Evolutionary conservation across 35 echinoderm and acorn worm species (phyloP), one percentile per base, ranked within the genome.

Genomic region (Patiria miniata): DNA sequence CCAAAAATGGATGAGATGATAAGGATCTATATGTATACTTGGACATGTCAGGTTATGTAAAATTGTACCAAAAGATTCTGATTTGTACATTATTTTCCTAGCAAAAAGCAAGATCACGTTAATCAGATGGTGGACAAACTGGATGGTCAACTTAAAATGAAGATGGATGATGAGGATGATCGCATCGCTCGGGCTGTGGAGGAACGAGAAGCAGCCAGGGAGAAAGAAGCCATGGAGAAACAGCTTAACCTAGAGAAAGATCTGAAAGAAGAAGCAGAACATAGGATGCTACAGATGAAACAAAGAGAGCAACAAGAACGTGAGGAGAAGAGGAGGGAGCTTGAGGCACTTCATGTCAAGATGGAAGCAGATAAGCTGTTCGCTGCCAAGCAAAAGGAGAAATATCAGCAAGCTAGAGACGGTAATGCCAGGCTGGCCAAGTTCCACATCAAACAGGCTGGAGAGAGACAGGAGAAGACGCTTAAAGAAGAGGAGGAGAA

Each of bases 71-170:
- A 47, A 47, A 47, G 12, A 12, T 6, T 47, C 12, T 47, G 42
- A 47, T 47, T 47, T 6, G 12, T 12, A 4, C 42, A 47, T 6
- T 86, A 39, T 79, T 89, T 68, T 83, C 42, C 81, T 52, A 97
- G 95, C 77, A 86, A 97, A 91, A 97, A 93, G 28, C 95, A 97
- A 85, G 95, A 97, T 53, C 83, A 90, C 39, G 85, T 93, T 2
- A 93, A 79, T 37, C 87, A 82, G 29, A 97, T 97, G 95, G 91
- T 97, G 17, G 81, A 87, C 68, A 86, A 90, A n/a, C 84, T 97
- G 14, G 91, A 97, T 19, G 39, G 53, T 52, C 91, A 93, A 65
- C 91, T 93, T 0, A 93, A 93, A 68, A 84, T 87, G 54, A 91
- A 87, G 78, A 83, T 77, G 37, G 95, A 97, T 85, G 87, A 97